Evolutionary conservation across 2,113 vertebrate species (phyloP), one percentile per base, ranked within the genome.

Genomic region (Pleuronectes platessa): DNA sequence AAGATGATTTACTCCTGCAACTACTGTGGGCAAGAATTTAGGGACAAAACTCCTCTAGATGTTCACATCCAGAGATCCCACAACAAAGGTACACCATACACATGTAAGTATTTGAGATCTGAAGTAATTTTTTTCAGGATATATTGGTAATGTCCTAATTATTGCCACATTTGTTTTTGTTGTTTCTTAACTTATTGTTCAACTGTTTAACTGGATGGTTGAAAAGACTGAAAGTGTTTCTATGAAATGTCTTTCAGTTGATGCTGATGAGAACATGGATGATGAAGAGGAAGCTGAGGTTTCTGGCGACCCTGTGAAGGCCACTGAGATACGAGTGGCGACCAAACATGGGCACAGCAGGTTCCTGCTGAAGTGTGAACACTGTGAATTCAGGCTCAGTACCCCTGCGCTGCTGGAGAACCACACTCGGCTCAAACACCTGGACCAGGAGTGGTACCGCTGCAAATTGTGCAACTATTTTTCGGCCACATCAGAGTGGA

Each of bases 381-480:
- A 94, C 79, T 99, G 97, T 72, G 96, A 96, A 79, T 98, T 98
- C 82, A 95, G 96, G 86, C 96, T 97, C 6, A 93, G 95, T 76
- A 97, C 94, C 45, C 93, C 95, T 0, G 93, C 94, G 0, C 91
- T 97, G 72, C 93, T 99, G 74, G 96, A 96, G 27, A 95, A 94
- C 71, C 97, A 98, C 65, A 92, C 94, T 71, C 96, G 96, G 55
- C 92, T 94, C 21, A 93, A 96, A 49, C 97, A 98, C 66, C 93
- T 94, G 1, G 93, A 94, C 18, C 94, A 94, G 62, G 93, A 95
- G 85, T 96, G 97, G 90, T 97, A 95, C 75, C 95, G 95, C 49
- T 98, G 97, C 86, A 97, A 96, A 89, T 91, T 95, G 0, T 98
- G 98, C 37, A 94, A 96, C 83, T 95, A 97, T 53, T 96, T 96